Percentiles rank a stretch among this genome's conserved stretches.
phyloP scores from a whole-genome alignment of 2,113 vertebrate genomes.

The Ancistrus triradiatus region DNA sequence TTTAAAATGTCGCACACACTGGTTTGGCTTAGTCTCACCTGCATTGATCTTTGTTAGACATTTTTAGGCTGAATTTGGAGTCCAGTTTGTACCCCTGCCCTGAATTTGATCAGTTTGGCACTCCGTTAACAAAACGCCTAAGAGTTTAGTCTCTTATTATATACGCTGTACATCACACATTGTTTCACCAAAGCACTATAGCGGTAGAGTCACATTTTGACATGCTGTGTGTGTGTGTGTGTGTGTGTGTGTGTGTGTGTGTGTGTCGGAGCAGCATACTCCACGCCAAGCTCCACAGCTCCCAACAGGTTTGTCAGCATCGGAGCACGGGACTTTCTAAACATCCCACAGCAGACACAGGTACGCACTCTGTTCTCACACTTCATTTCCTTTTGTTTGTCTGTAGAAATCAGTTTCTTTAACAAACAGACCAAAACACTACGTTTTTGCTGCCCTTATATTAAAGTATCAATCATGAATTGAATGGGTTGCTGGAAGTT shows the following conservation, averaged over 20 bases:
- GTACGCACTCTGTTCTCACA: not conserved
- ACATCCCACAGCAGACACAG: not conserved
- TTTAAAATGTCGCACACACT: slow-evolving; percentile 22
- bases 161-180: no score
- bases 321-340: slow-evolving; percentile 99
- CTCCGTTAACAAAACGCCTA: not conserved
- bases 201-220: slow-evolving; percentile 42
- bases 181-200: no score
- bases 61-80: slow-evolving; percentile 53
- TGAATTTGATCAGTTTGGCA: slow-evolving; percentile 59
- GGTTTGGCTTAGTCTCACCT: not conserved
- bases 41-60: not conserved
- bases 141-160: no score
- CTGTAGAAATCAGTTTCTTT: no score
- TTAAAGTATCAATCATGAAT: no score
- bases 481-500: no score
- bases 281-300: slow-evolving; percentile 92
- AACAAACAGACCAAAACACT: no score
- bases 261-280: slow-evolving; percentile 81
- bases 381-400: not conserved
- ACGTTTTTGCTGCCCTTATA: no score
- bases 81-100: slow-evolving; percentile 70
- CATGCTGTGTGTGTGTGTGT: slow-evolving; percentile 54
- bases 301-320: slow-evolving; percentile 98
- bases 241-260: slow-evolving; percentile 68